Evolutionary conservation across 2,888 invertebrate species (phyloP).

Genomic region (Drosophila hamatofila): DNA sequence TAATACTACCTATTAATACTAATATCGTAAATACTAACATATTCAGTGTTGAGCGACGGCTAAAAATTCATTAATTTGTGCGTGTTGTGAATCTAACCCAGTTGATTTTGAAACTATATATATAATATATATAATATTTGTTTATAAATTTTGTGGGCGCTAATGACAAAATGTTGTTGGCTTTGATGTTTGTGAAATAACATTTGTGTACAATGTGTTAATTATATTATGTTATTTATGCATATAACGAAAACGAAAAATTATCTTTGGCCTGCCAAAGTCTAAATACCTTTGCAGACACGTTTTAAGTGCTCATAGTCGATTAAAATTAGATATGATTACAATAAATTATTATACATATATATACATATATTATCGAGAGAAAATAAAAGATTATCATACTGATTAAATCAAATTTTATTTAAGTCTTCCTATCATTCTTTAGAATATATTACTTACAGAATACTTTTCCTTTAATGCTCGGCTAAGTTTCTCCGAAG

Average conservation of each 20-base stretch:
- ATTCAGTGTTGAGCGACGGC: constrained; percentile 27
- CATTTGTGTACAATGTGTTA: constrained; percentile 20
- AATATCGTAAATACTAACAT: constrained; percentile 57
- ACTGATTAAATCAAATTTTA: too few species aligned
- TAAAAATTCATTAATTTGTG: constrained; percentile 26
- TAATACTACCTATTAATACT: constrained; percentile 31
- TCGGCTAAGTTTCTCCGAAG: too few species aligned
- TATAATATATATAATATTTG: not conserved
- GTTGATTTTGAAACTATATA: constrained; percentile 11
- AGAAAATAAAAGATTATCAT: too few species aligned
- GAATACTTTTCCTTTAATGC: too few species aligned
- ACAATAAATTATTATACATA: not conserved
- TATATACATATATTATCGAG: not conserved
- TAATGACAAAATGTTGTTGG: constrained; percentile 45
- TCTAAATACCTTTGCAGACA: constrained; percentile 1
- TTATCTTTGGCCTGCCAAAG: constrained; percentile 32
- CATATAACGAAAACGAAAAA: not conserved
- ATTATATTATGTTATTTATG: not conserved
- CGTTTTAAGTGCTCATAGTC: not conserved
- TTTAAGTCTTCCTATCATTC: too few species aligned
- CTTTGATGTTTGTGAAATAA: constrained; percentile 31
- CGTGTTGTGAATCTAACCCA: constrained; percentile 36
- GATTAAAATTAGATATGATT: not conserved
- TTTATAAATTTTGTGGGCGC: constrained; percentile 14
- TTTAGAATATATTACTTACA: too few species aligned